Base-by-base conservation (phyloP, 2,113 vertebrate species). In the Eudyptes chrysolophus region DNA sequence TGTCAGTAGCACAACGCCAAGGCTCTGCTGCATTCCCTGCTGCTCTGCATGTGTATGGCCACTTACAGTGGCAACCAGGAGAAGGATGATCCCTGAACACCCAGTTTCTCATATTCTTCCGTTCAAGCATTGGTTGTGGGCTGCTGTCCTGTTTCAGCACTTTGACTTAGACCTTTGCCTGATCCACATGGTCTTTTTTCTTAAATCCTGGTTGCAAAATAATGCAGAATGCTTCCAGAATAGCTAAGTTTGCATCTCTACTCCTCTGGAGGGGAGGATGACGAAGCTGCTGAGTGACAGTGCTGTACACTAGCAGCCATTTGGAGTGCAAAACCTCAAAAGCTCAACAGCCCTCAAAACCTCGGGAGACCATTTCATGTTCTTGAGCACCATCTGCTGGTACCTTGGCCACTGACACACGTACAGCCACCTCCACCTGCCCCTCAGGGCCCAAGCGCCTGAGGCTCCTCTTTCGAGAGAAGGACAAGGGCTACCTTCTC, bases 321-420 rank as follows among this genome's bases (percentile, higher is more conserved):
- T 54, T 5, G 19, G 57, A 75, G 87, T 0, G 30, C 75, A 58
- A 54, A 61, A 48, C 75, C 72, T 49, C 24, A 26, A 2, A 0
- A 48, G 74, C 46, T 1, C 21, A 0, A 12, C 2, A 32, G 44
- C 40, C 83, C 44, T 65, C 38, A 17, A 16, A 60, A 17, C 36
- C 55, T 7, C 2, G 32, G 22, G 71, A 64, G 74, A 36, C 18
- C 49, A 96, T 97, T 94, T 36, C 90, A 9, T 8, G 94, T 95
- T 80, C 82, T 97, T 27, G 66, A 88, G 97, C 97, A 77, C 96
- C 97, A 96, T 66, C 96, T 97, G 78, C 13, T 74, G 97, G 97
- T 16, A 24, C 87, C 72, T 3, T 4, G 76, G 72, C 65, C 89
- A 9, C 8, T 8, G 64, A 32, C 64, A 81, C 36, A 9, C 9